Conservation (phyloP, 2,888 invertebrate genomes). For the Spilarctia lutea region DNA sequence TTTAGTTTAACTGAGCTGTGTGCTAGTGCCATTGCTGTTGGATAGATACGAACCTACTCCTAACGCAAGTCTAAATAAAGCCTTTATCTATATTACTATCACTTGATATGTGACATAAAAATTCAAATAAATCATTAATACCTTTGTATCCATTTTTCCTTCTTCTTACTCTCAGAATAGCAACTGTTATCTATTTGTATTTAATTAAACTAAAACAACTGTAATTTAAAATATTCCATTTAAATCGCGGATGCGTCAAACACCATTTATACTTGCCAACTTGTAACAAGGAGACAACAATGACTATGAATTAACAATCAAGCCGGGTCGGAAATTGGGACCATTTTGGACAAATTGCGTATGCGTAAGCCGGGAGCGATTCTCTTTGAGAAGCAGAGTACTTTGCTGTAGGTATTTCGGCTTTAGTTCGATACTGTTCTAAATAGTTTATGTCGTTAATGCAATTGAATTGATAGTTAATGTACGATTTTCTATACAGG, state of each 20-base stretch:
- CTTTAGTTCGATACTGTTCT: constrained; percentile 50
- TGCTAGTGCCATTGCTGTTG: not conserved
- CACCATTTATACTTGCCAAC: constrained; percentile 61
- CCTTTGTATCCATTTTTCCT: not conserved
- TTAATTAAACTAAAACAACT: constrained; percentile 16
- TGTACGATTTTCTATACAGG: constrained; percentile 6
- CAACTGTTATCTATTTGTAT: not conserved
- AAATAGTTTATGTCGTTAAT: constrained; percentile 51
- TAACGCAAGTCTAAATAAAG: not conserved
- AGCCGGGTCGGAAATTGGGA: constrained; percentile 64
- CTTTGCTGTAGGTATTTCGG: constrained; percentile 49
- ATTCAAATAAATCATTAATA: not conserved
- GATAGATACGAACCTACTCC: not conserved
- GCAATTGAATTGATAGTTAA: constrained; percentile 27
- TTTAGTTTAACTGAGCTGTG: not conserved
- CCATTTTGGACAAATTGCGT: constrained; percentile 65
- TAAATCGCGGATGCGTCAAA: constrained; percentile 54
- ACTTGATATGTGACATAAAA: not conserved
- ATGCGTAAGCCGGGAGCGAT: constrained; percentile 52
- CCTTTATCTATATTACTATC: not conserved
- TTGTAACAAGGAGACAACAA: constrained; percentile 68
- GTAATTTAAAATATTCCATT: constrained; percentile 54
- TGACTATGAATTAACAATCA: constrained; percentile 77
- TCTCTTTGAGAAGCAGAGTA: constrained; percentile 59
- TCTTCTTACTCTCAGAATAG: not conserved